Evolutionary conservation across 1,140 invertebrate genomes (phyloP), one percentile per base, ranked within the genome.

Genomic region (Zaprionus africanus): DNA sequence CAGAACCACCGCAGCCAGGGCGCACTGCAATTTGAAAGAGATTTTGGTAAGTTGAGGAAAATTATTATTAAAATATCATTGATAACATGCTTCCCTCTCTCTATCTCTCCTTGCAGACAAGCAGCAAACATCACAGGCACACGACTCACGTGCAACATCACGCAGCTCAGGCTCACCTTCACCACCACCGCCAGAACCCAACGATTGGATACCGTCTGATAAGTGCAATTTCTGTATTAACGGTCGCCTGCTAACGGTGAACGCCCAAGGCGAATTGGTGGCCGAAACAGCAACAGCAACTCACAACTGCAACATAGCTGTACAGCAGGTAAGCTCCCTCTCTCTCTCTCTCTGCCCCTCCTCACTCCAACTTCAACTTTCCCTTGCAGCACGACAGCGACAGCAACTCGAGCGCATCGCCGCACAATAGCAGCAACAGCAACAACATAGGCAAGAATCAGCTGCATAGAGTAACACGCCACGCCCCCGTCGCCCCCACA

Each of bases 141-240:
- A 78, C 68, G 78, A 90, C 70, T 79, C 77, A 75, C 82, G 65
- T 75, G 68, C 70, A 81, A 81, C 78, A 81, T 75, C 78, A 80
- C 78, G 60, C 61, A 91, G 81, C 87, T 83, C 76, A 77, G 76
- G 72, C 81, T 68, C 78, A 76, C 77, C 80, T 84, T 72, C 94
- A 93, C 80, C 82, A 84, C 91, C 82, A 84, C 91, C 88, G 76
- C 76, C 78, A 75, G 85, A 91, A 81, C 95, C 95, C 22, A 94
- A 95, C 92, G 97, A 97, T 93, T 98, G 97, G 97, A 96, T 95
- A 93, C 96, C 97, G 79, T 94, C 96, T 86, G 96, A 96, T 92
- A 97, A 96, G 93, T 97, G 97, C 93, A 96, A 96, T 94, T 97
- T 97, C 93, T 98, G 97, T 94, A 95, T 96, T 92, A 96, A 97